A percentile compares a stretch with the other conserved stretches of the same genome.
Evolutionary conservation across 2,797 vertebrate genomes (phyloP).

Genomic region (Xerus rutilus): DNA sequence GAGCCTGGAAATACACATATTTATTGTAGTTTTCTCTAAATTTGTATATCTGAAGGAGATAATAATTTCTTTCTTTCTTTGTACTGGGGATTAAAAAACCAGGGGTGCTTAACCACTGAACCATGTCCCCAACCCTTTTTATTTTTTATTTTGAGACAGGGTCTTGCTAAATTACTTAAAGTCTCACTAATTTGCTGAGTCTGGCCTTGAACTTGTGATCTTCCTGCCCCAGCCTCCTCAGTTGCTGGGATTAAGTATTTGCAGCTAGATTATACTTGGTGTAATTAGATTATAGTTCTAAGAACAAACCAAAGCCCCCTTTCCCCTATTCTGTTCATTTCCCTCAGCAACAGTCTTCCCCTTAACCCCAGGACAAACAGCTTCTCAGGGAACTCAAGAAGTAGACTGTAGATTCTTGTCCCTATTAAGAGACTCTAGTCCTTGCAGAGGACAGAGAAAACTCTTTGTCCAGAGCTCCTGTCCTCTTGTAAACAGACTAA

Average conservation of each 20-base stretch:
- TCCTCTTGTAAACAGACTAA: not conserved
- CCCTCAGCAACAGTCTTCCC: not conserved
- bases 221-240: too few species aligned
- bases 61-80: too few species aligned
- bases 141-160: too few species aligned
- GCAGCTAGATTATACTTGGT: not conserved
- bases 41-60: not conserved
- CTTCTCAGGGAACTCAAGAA: not conserved
- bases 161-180: too few species aligned
- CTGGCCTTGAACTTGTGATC: too few species aligned
- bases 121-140: too few species aligned
- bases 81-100: too few species aligned
- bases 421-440: not conserved
- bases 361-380: not conserved
- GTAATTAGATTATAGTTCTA: not conserved
- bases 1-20: not conserved
- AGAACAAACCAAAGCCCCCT: not conserved
- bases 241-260: not conserved
- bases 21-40: not conserved
- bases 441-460: not conserved
- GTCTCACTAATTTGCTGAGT: too few species aligned
- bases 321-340: not conserved
- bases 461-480: not conserved
- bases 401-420: not conserved
- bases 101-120: too few species aligned